Evolutionary conservation across 1,140 invertebrate species (phyloP), one percentile per base, ranked within the genome.

Genomic region (Pristionchus pacificus): DNA sequence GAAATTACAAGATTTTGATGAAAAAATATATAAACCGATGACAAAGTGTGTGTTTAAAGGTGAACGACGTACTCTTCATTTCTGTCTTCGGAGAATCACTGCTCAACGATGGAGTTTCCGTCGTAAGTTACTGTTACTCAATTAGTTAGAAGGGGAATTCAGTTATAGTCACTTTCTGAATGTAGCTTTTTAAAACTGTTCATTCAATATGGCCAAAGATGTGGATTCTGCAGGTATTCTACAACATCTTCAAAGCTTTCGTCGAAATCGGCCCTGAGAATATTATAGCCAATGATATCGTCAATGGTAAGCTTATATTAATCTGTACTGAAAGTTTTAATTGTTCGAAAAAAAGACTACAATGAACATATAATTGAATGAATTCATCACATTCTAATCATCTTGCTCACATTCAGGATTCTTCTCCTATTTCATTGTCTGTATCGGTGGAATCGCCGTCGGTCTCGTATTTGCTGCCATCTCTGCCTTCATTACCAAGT

Each of bases 41-140:
- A n/a, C n/a, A n/a, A n/a, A n/a, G n/a, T n/a, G n/a, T n/a, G n/a
- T n/a, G n/a, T n/a, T 95, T 83, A 55, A 69, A 83, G 81, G 95
- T 98, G 74, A 95, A 98, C 85, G 95, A 98, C 87, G 91, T 97
- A 72, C 88, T 98, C 60, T 97, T 98, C 85, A 98, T 98, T 84
- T 91, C 97, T 58, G 95, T 98, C 14, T 98, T 98, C 87, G 96
- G 96, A 58, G 96, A 98, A 85, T 97, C 94, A 32, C 87, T 98
- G 69, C 88, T 98, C 58, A 98, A 98, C 86, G 93, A 96, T 85
- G 93, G 93, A 71, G 93, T 96, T 74, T 95, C 93, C 78, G 93
- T 92, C 88, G 93, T 77, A 77, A 75, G 60, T 75, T 3, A 75
- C 65, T n/a, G n/a, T n/a, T n/a, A n/a, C n/a, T n/a, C n/a, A n/a